Conservation (phyloP, 2,888 invertebrate genomes). For the Hirtodrosophila histrioides region DNA sequence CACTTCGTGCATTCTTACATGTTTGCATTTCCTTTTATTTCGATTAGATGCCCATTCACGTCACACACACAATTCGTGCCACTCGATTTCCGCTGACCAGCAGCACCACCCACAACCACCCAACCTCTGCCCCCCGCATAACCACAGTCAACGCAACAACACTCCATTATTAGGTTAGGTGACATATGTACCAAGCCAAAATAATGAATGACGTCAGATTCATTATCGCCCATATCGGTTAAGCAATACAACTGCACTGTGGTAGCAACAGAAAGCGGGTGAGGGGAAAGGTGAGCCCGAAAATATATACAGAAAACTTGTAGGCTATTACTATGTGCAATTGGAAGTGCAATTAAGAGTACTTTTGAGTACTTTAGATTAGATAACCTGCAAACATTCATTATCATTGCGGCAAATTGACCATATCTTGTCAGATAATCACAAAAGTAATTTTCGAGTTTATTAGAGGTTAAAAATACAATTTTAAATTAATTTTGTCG, state of each 20-base stretch:
- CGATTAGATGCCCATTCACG: not conserved
- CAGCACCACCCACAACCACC: not conserved
- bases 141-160: not conserved
- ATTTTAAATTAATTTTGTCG: no score
- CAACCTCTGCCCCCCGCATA: not conserved
- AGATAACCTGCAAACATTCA: not conserved
- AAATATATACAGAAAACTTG: no score
- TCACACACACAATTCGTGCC: not conserved
- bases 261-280: not conserved
- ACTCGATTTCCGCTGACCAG: conserved; percentile 1
- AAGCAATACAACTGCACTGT: not conserved
- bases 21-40: not conserved
- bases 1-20: not conserved
- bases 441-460: no score
- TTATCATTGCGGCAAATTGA: no score
- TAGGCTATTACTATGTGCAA: conserved; percentile 11
- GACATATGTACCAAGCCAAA: conserved; percentile 64
- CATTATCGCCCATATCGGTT: conserved; percentile 51
- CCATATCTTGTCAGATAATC: no score
- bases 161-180: conserved; percentile 37
- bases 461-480: no score
- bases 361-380: conserved; percentile 24
- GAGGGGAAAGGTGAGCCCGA: not conserved
- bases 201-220: conserved; percentile 75
- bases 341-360: conserved; percentile 4